Evolutionary conservation across 2,888 invertebrate genomes (phyloP).

Genomic region (Nomada flava): DNA sequence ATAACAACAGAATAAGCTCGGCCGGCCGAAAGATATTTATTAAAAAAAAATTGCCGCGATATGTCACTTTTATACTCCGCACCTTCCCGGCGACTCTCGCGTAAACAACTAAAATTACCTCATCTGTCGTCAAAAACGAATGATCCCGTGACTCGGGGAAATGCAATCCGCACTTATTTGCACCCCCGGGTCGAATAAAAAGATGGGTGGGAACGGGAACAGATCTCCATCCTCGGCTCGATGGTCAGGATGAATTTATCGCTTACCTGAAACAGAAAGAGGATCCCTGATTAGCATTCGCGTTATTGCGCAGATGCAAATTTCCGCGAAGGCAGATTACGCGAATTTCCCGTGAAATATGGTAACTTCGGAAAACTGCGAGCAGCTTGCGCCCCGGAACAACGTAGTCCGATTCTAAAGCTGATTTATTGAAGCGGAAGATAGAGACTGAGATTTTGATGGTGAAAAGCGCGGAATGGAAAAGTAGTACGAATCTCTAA

Average conservation of each 20-base stretch:
- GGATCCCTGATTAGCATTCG: conserved; percentile 53
- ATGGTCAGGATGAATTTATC: conserved; percentile 46
- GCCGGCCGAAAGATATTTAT: no score
- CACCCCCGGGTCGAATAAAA: neutral
- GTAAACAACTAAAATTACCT: no score
- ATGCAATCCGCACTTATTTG: neutral
- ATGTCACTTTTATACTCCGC: no score
- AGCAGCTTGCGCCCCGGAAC: conserved; percentile 30
- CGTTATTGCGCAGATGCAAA: conserved; percentile 56
- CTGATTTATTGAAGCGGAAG: conserved; percentile 46
- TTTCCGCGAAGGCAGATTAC: conserved; percentile 49
- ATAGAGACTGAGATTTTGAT: conserved; percentile 16
- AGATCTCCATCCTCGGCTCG: neutral
- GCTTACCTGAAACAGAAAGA: conserved; percentile 68
- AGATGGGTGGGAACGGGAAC: neutral
- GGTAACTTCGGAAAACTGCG: conserved; percentile 51
- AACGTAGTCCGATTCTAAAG: conserved; percentile 39
- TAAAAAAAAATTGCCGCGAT: no score
- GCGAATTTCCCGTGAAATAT: conserved; percentile 53
- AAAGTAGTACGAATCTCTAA: neutral
- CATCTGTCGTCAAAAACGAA: neutral
- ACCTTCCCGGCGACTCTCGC: no score
- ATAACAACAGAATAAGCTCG: no score
- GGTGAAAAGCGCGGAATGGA: neutral
- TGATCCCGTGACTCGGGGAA: neutral